Evolutionary conservation across 2,113 vertebrate species (phyloP).

Genomic region (Penelope pileata): DNA sequence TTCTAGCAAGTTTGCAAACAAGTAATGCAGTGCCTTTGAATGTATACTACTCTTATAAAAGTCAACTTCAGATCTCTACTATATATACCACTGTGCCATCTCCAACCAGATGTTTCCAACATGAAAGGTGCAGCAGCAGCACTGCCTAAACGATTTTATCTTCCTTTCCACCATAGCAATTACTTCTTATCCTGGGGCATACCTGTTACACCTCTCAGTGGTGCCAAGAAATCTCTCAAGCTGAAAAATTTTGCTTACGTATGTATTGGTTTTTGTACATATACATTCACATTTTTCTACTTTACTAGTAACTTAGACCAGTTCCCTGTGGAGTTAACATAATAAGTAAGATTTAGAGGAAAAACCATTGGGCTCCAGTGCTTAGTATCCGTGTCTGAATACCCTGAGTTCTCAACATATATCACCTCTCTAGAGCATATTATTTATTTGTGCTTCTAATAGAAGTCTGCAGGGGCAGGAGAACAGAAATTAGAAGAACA

Average conservation of each 20-base stretch:
- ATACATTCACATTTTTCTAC: not conserved
- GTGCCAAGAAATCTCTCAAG: not conserved
- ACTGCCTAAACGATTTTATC: not conserved
- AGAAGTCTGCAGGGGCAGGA: not conserved
- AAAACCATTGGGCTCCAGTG: not conserved
- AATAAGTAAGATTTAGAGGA: not conserved
- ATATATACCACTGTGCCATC: not conserved
- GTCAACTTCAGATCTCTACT: not conserved
- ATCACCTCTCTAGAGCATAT: not conserved
- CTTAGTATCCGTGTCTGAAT: not conserved
- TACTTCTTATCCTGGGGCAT: not conserved
- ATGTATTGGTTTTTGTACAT: not conserved
- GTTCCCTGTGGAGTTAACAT: not conserved
- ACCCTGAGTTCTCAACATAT: not conserved
- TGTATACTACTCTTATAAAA: not conserved
- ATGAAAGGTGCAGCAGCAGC: not conserved
- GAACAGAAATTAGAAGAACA: not conserved
- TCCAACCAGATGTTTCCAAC: not conserved
- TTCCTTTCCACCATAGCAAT: not conserved
- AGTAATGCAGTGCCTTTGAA: not conserved
- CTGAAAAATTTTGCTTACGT: not conserved
- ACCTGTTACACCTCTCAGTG: not conserved
- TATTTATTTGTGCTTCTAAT: not conserved
- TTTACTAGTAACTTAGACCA: not conserved
- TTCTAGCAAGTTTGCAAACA: not conserved